phyloP scores from a whole-genome alignment of 2,888 invertebrate species.

The Macrostomum cliftonense region DNA sequence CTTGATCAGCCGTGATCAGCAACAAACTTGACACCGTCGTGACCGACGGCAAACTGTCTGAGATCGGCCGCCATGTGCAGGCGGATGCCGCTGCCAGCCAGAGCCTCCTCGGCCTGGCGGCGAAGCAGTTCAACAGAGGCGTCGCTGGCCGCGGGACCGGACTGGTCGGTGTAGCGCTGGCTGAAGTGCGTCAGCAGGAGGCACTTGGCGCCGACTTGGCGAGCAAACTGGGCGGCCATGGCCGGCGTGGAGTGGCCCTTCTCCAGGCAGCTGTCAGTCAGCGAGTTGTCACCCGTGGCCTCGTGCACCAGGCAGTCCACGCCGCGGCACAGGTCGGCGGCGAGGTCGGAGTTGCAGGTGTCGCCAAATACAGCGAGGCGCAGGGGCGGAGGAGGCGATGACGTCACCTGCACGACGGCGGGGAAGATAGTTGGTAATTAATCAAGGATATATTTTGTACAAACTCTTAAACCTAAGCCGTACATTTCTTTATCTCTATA shows the following conservation, averaged over 20 bases:
- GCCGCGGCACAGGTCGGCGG: slow-evolving; percentile 23
- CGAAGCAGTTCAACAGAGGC: neutral
- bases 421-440: too few species aligned
- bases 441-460: too few species aligned
- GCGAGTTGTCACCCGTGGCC: slow-evolving; percentile 32
- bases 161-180: slow-evolving; percentile 26
- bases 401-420: slow-evolving; percentile 30
- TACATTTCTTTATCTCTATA: too few species aligned
- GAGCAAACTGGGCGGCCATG: slow-evolving; percentile 35
- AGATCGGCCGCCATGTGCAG: neutral
- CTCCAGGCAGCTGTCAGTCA: slow-evolving; percentile 27
- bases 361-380: slow-evolving; percentile 38
- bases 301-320: slow-evolving; percentile 38
- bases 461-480: too few species aligned
- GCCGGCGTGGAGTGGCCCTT: slow-evolving; percentile 39
- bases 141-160: neutral
- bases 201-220: slow-evolving; percentile 21
- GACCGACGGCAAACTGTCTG: neutral
- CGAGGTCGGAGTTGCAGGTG: slow-evolving; percentile 28
- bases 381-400: slow-evolving; percentile 27
- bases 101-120: neutral
- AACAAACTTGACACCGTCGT: too few species aligned
- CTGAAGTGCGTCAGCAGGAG: slow-evolving; percentile 38
- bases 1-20: too few species aligned
- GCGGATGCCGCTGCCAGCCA: neutral